A percentile compares a stretch with the other conserved stretches of the same genome.
Evolutionary conservation across 2,888 invertebrate genomes (phyloP).

Genomic region (Augiades crinisus): DNA sequence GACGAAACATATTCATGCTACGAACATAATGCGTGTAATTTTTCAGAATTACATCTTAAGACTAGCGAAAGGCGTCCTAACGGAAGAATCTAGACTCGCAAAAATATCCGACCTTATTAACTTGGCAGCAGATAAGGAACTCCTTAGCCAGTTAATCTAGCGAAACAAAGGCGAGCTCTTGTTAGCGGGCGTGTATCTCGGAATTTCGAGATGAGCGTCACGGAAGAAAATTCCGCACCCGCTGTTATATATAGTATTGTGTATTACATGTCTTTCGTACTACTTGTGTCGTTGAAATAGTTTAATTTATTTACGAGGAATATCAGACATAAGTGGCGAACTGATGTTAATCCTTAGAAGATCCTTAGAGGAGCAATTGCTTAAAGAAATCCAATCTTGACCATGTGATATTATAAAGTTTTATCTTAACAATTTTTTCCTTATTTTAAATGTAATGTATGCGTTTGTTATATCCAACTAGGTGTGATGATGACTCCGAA

Average conservation of each 20-base stretch:
- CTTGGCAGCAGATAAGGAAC: constrained; percentile 24
- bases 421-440: too few relatives aligned
- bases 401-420: too few relatives aligned
- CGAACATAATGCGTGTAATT: not conserved
- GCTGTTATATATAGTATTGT: too few relatives aligned
- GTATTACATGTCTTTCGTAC: not conserved
- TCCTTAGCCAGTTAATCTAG: constrained; percentile 27
- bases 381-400: too few relatives aligned
- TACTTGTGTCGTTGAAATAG: not conserved
- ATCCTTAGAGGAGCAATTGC: too few relatives aligned
- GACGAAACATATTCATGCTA: too few relatives aligned
- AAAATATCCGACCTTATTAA: constrained; percentile 15
- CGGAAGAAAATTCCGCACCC: not conserved
- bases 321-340: too few relatives aligned
- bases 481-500: too few relatives aligned
- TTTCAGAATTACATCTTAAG: not conserved
- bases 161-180: constrained; percentile 27
- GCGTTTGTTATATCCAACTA: too few relatives aligned
- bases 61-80: not conserved
- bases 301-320: too few relatives aligned
- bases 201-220: constrained; percentile 22
- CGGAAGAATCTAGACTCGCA: not conserved
- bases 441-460: too few relatives aligned
- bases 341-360: too few relatives aligned
- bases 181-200: constrained; percentile 7